phyloP scores from a whole-genome alignment of 2,888 invertebrate species.

The Drosophila diplacantha region DNA sequence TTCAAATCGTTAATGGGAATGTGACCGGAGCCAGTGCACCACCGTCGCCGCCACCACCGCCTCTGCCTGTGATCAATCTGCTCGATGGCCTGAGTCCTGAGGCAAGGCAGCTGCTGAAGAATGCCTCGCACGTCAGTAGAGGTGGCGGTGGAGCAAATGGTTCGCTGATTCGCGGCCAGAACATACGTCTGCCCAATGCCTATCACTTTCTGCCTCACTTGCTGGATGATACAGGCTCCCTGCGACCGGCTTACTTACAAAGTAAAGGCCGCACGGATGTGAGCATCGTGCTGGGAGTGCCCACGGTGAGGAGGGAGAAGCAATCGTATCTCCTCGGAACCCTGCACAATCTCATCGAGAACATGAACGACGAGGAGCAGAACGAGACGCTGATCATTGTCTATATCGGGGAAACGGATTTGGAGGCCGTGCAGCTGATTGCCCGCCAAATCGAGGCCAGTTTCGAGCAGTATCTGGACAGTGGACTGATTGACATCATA shows the following conservation, averaged over 20 bases:
- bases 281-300: constrained; percentile 89
- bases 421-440: constrained; percentile 85
- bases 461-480: constrained; percentile 85
- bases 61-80: constrained; percentile 58
- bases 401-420: constrained; percentile 91
- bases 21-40: constrained; percentile 40
- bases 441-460: constrained; percentile 87
- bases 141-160: constrained; percentile 53
- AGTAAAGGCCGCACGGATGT: constrained; percentile 86
- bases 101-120: constrained; percentile 77
- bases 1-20: constrained; percentile 55
- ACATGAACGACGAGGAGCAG: constrained; percentile 85
- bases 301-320: constrained; percentile 92
- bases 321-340: constrained; percentile 92
- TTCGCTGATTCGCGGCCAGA: constrained; percentile 75
- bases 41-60: constrained; percentile 33
- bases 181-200: constrained; percentile 86
- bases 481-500: constrained; percentile 92
- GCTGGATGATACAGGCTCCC: constrained; percentile 85
- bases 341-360: constrained; percentile 88
- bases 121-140: constrained; percentile 76
- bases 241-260: constrained; percentile 87
- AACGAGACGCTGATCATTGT: constrained; percentile 91
- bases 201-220: constrained; percentile 93
- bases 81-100: constrained; percentile 78